Evolutionary conservation across 2,113 vertebrate genomes (phyloP), one percentile per base, ranked within the genome.

Genomic region (Plestiodon gilberti): DNA sequence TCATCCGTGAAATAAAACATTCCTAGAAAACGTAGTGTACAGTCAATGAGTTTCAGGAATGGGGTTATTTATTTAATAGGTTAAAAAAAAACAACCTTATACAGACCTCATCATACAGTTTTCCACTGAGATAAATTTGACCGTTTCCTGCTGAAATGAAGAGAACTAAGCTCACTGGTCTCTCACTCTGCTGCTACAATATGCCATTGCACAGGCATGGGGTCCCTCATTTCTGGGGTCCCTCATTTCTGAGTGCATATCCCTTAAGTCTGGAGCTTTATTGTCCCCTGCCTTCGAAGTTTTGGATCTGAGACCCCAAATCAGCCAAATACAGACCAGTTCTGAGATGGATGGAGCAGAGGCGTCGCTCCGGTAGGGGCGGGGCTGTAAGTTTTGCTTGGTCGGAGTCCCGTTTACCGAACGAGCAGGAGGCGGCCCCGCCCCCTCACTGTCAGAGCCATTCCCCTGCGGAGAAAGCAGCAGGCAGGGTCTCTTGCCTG

Each of bases 21-120:
- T 40, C 84, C 82, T 33, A 73, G 70, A 55, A 78, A 67, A 89
- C 88, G 81, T 83, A 86, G 62, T 9, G 30, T 35, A 1, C 28
- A 20, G 59, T 75, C n/a, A 78, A 15, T 43, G 77, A 35, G 74
- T 70, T 91, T 84, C 38, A 89, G 25, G 64, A 55, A 70, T 17
- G 64, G 43, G 23, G n/a, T 70, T 62, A 57, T 62, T 62, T 64
- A 40, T 30, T 64, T 62, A 40, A 70, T 81, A 10, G 3, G 86
- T 62, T 3, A 69, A 69, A 33, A 9, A 7, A 30, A 67, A 69
- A 69, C n/a, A 69, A 69, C 65, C n/a, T 69, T 33, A 69, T n/a
- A 15, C 9, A 69, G n/a, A 15, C 65, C n/a, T n/a, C n/a, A 10
- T 14, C 65, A 15, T 69, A 69, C 30, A 69, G 25, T 69, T 67